Base-by-base conservation (phyloP, 92 coral and sea anemone species). In the Scolanthus callimorphus region DNA sequence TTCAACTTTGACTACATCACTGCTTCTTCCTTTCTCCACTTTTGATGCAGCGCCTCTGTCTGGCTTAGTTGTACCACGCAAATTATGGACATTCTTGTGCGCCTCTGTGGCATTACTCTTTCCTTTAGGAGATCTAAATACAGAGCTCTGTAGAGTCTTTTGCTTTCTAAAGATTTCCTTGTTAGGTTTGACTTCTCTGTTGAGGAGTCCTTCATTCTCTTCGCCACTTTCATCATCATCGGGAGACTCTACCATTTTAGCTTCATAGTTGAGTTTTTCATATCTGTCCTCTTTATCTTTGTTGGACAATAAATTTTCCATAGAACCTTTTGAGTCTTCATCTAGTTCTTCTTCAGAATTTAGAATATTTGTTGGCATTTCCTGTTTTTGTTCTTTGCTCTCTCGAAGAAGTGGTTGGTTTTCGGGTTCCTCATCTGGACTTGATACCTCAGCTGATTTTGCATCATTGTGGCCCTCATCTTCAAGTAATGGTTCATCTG, bases 401-500 rank as follows among this genome's bases (percentile, higher is more conserved):
- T 51, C 48, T 11, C 52, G 49, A 13, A 17, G 12, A 44, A 20
- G 12, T 17, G 59, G 57, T 24, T 1, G 1, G 3, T 45, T 31
- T 11, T 45, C 67, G 24, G 27, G 31, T 39, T 68, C 55, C 22
- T 68, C 65, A 46, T 10, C 52, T 10, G 8, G 52, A 19, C 52
- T 46, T 19, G 52, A 46, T 4, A 9, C 19, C 17, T 46, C 52
- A 6, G 52, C 4, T 10, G 52, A 9, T 46, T 19, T 20, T 21
- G 4, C 19, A 4, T 19, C 17, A 6, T 4, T 9, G 52, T 21
- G 8, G 12, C 17, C 22, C 29, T 57, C 49, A 1, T 68, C 75
- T 20, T 27, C 31, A 8, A 68, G 39, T 46, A 68, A 44, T 23
- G 75, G 75, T 11, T 52, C 65, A 22, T 68, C 75, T 20, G 75